Conservation (phyloP, 2,797 vertebrate species). For the Eupleurogrammus muticus region DNA sequence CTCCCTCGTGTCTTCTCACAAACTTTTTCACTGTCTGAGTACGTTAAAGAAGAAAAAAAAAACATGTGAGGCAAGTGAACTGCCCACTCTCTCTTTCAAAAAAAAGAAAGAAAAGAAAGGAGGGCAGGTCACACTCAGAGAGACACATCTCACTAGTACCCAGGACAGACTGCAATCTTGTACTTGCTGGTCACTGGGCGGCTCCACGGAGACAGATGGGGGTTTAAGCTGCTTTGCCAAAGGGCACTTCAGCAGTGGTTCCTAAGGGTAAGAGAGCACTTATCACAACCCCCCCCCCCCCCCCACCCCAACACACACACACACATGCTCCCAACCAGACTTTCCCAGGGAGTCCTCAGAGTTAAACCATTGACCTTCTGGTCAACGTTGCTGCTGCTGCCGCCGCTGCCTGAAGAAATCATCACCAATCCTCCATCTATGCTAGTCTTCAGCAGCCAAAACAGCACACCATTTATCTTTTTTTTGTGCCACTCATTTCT, state of each 20-base stretch:
- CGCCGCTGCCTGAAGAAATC: conserved; percentile 62
- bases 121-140: conserved; percentile 68
- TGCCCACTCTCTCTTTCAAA: conserved; percentile 50
- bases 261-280: conserved; percentile 72
- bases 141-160: conserved; percentile 67
- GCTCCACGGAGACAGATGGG: conserved; percentile 74
- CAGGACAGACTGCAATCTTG: conserved; percentile 53
- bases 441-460: conserved; percentile 59
- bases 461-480: conserved; percentile 63
- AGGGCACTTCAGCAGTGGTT: conserved; percentile 76
- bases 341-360: conserved; percentile 70
- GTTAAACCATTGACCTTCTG: conserved; percentile 74
- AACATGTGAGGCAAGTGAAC: conserved; percentile 57
- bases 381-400: conserved; percentile 48
- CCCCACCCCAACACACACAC: not conserved
- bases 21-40: conserved; percentile 66
- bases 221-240: conserved; percentile 75
- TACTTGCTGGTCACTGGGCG: conserved; percentile 49
- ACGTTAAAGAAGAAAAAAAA: conserved; percentile 36
- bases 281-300: conserved; percentile 65
- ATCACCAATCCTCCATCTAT: conserved; percentile 45
- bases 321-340: conserved; percentile 54
- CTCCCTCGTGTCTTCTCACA: conserved; percentile 62
- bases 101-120: conserved; percentile 44
- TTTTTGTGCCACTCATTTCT: conserved; percentile 56